Conservation (phyloP, 2,888 invertebrate species). For the Buathra laborator region DNA sequence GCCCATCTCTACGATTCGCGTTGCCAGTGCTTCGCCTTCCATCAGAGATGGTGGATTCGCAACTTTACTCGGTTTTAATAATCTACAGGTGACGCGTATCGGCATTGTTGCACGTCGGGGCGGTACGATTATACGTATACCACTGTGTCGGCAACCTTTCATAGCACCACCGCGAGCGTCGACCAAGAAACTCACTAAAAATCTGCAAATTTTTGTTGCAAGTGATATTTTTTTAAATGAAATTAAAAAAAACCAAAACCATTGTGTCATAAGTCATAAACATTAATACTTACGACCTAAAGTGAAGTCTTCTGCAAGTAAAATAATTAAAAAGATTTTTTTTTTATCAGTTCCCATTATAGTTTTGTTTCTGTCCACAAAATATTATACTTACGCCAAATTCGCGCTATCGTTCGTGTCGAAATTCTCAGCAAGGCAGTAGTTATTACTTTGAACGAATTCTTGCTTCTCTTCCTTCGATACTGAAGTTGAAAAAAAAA, state of each 20-base stretch:
- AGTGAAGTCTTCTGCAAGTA: conserved; percentile 80
- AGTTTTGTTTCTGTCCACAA: background rate
- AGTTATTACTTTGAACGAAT: conserved; percentile 83
- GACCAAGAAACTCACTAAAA: conserved; percentile 99
- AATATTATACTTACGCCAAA: conserved; percentile 77
- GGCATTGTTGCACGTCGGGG: conserved; percentile 98
- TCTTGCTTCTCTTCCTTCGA: conserved; percentile 82
- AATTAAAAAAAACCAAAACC: background rate
- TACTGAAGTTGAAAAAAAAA: conserved; percentile 73
- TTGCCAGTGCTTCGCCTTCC: conserved; percentile 99
- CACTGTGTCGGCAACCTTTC: conserved; percentile 99
- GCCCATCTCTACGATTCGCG: conserved; percentile 97
- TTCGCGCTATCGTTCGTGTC: conserved; percentile 82
- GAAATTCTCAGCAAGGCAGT: conserved; percentile 83
- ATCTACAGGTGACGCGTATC: conserved; percentile 98
- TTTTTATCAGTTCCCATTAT: conserved; percentile 38
- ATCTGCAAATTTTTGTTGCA: conserved; percentile 86
- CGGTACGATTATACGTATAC: conserved; percentile 98
- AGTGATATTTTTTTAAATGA: background rate
- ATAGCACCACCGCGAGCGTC: conserved; percentile 99
- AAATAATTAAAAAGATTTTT: conserved; percentile 32
- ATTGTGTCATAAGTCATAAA: background rate
- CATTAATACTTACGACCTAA: conserved; percentile 81
- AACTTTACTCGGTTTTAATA: conserved; percentile 91
- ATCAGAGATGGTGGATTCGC: conserved; percentile 97